Conservation (phyloP, 2,888 invertebrate genomes). For the Dryobota labecula region DNA sequence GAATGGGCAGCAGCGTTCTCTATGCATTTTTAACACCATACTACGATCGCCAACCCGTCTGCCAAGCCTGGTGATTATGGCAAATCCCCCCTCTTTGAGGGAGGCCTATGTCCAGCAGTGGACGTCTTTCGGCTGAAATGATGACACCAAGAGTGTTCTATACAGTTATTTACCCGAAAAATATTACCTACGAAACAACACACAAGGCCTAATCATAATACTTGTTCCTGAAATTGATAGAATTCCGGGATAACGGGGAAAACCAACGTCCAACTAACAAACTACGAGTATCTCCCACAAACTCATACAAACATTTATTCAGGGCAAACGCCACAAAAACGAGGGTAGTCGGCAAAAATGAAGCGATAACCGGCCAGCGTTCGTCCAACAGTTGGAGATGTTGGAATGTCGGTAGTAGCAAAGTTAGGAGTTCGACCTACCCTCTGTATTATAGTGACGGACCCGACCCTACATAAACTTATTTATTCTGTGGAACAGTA, state of each 20-base stretch:
- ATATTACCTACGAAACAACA: neutral
- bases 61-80: too few species aligned
- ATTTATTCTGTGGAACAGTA: constrained; percentile 32
- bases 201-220: neutral
- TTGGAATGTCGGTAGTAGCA: constrained; percentile 38
- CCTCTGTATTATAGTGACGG: constrained; percentile 55
- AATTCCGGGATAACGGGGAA: constrained; percentile 8
- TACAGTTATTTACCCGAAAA: neutral
- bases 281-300: constrained; percentile 31
- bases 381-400: constrained; percentile 19
- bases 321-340: constrained; percentile 13
- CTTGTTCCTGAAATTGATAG: constrained; percentile 10
- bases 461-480: constrained; percentile 38
- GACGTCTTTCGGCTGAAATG: too few species aligned
- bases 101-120: too few species aligned
- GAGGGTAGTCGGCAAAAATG: constrained; percentile 52
- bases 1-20: too few species aligned
- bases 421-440: constrained; percentile 41
- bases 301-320: constrained; percentile 52
- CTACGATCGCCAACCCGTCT: too few species aligned
- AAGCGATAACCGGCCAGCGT: constrained; percentile 37
- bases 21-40: too few species aligned
- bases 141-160: neutral
- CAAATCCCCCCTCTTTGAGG: too few species aligned
- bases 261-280: constrained; percentile 35